phyloP scores from a whole-genome alignment of 2,113 vertebrate genomes.

The Hippocampus mohnikei region DNA sequence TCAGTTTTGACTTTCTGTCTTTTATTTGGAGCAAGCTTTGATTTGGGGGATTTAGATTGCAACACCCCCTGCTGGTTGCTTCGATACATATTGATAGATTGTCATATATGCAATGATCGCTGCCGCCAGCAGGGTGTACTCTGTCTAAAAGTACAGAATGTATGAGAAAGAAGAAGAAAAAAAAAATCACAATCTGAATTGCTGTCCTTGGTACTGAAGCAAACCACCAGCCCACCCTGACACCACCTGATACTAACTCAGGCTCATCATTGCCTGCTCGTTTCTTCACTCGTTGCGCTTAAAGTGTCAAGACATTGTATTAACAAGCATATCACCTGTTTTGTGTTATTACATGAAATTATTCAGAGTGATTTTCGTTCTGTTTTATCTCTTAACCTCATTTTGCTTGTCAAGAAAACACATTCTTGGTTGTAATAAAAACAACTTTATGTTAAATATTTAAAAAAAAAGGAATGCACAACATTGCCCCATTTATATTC shows the following conservation, averaged over 20 bases:
- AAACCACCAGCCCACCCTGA: constrained; percentile 56
- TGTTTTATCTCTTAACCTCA: neutral
- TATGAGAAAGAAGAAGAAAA: constrained; percentile 24
- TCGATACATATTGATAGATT: neutral
- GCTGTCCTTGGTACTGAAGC: constrained; percentile 78
- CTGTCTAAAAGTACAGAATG: constrained; percentile 13
- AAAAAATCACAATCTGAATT: constrained; percentile 32
- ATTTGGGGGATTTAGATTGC: neutral
- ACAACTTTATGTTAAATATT: constrained; percentile 59
- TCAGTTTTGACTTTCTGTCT: neutral
- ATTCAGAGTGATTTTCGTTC: neutral
- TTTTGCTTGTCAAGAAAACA: constrained; percentile 31
- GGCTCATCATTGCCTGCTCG: neutral
- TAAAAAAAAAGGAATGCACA: constrained; percentile 45
- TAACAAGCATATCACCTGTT: too few species aligned
- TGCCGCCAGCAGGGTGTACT: constrained; percentile 48
- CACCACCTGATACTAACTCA: constrained; percentile 32
- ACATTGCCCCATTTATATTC: constrained; percentile 60
- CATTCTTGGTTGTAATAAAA: constrained; percentile 41
- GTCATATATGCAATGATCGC: constrained; percentile 19
- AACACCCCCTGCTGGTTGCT: neutral
- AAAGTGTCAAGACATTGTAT: neutral
- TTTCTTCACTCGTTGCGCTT: too few species aligned
- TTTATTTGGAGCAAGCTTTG: neutral
- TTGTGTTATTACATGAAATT: too few species aligned